Conservation (phyloP, 1,140 invertebrate genomes). For the Euglossa dilemma region DNA sequence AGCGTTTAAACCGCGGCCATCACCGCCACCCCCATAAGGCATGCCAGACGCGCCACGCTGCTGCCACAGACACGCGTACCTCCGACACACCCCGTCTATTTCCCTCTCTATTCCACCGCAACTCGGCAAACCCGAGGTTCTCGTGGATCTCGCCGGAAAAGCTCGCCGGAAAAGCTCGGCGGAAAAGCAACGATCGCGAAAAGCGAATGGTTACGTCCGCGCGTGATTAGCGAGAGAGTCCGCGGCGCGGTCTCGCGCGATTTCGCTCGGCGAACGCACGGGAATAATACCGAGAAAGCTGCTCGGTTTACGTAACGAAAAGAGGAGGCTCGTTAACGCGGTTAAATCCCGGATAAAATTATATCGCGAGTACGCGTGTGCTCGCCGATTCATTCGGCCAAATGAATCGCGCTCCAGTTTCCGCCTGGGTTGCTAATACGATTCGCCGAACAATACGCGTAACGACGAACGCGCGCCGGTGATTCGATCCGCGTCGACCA, state of each 20-base stretch:
- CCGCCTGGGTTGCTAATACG: neutral
- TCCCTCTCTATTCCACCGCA: no score
- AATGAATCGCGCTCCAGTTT: slow-evolving; percentile 30
- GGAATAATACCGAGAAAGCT: slow-evolving; percentile 41
- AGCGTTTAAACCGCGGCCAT: neutral
- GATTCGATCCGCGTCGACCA: neutral
- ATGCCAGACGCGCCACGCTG: neutral
- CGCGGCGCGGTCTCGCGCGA: neutral
- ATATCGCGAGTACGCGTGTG: neutral
- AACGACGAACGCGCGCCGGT: neutral
- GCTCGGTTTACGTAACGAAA: slow-evolving; percentile 48
- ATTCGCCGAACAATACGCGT: slow-evolving; percentile 3
- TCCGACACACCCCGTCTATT: neutral
- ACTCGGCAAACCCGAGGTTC: neutral
- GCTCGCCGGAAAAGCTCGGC: no score
- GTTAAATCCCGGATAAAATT: slow-evolving; percentile 31
- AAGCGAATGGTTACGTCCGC: no score
- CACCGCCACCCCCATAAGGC: neutral
- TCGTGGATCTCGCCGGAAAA: no score
- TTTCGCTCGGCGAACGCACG: slow-evolving; percentile 16
- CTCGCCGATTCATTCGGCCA: slow-evolving; percentile 9
- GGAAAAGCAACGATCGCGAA: no score
- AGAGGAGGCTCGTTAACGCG: slow-evolving; percentile 44
- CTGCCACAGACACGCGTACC: slow-evolving; percentile 3
- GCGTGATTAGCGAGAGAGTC: slow-evolving; percentile 22